phyloP scores from a whole-genome alignment of 1,140 invertebrate species.

The Stenopsyche tienmushanensis region DNA sequence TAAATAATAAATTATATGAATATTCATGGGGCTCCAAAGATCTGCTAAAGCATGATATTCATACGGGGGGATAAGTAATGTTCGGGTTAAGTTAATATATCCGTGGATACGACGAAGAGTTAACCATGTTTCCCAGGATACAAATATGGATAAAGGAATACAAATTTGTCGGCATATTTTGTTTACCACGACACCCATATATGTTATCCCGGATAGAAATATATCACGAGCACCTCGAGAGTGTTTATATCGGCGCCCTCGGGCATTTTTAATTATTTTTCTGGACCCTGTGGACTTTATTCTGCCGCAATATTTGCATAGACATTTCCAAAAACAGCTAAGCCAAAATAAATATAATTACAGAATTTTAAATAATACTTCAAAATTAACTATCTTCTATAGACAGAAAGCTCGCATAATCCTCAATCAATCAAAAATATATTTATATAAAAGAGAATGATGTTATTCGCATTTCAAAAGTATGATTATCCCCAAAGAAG shows the following conservation, averaged over 20 bases:
- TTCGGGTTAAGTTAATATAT: conserved; percentile 21
- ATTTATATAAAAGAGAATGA: too few species aligned
- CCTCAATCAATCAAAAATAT: too few species aligned
- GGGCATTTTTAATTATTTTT: background rate
- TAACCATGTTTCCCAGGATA: conserved; percentile 10
- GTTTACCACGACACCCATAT: conserved; percentile 2
- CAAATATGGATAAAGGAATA: conserved; percentile 23
- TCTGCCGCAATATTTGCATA: background rate
- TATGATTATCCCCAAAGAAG: too few species aligned
- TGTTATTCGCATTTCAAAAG: too few species aligned
- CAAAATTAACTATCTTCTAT: too few species aligned
- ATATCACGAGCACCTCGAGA: background rate
- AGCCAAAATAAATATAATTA: too few species aligned
- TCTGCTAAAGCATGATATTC: conserved; percentile 7
- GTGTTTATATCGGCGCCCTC: background rate
- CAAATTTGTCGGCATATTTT: conserved; percentile 22
- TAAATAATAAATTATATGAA: too few species aligned
- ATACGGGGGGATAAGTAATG: conserved; percentile 13
- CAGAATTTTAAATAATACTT: too few species aligned
- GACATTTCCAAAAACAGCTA: background rate
- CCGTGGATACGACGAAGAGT: conserved; percentile 18
- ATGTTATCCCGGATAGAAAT: background rate
- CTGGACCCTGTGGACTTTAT: background rate
- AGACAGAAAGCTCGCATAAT: too few species aligned
- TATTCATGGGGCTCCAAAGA: background rate